A percentile compares a stretch with the other conserved stretches of the same genome.
phyloP scores from a whole-genome alignment of 2,888 invertebrate genomes.

The Cancer borealis region DNA sequence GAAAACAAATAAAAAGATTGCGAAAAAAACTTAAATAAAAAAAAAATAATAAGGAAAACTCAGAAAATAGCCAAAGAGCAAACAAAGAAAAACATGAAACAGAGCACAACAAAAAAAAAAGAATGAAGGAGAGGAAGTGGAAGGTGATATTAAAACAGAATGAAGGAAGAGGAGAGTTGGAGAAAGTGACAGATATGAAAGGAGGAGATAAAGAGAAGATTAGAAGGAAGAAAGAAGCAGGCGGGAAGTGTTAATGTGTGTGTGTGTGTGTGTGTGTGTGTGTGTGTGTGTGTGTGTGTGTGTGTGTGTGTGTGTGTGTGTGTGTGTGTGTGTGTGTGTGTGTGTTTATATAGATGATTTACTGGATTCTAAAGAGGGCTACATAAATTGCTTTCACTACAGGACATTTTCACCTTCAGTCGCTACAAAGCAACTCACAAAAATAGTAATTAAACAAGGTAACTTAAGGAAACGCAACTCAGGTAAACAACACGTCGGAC shows the following conservation, averaged over 20 bases:
- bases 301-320: slow-evolving; percentile 49
- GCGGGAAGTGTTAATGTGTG: neutral
- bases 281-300: slow-evolving; percentile 42
- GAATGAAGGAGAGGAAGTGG: neutral
- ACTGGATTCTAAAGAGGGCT: neutral
- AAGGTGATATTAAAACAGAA: neutral
- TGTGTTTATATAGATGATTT: neutral
- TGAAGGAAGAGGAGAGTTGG: neutral
- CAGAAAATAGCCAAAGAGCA: neutral
- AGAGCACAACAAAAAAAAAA: neutral
- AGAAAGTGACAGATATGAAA: neutral
- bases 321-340: slow-evolving; percentile 53
- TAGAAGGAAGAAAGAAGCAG: neutral
- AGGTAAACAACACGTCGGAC: neutral
- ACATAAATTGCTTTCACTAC: neutral
- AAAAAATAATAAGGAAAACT: neutral
- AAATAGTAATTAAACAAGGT: neutral
- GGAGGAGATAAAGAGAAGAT: neutral
- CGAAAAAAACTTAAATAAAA: neutral
- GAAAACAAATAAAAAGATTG: neutral
- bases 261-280: neutral
- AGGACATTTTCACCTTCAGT: neutral
- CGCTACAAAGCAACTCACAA: neutral
- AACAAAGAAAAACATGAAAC: neutral
- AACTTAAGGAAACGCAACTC: neutral